These are phyloP conservation scores for Phrynocephalus vlangalii DNA, from an alignment of 2,797 vertebrate species.

Conservation along the genomic window DNA sequence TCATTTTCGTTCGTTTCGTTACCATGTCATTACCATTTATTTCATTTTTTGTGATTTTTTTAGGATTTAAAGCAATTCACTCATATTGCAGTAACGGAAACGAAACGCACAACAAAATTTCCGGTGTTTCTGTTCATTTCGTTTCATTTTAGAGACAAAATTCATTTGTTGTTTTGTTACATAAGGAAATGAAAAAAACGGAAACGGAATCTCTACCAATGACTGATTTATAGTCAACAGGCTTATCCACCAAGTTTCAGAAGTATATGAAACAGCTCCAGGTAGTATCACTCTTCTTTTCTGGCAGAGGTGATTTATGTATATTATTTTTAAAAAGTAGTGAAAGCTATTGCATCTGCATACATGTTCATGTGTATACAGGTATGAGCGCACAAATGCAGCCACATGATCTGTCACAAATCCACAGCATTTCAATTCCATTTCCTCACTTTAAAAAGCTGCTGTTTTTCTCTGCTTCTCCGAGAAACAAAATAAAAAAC, in stretches of 20 bases:
- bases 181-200: too few relatives aligned
- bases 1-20: too few relatives aligned
- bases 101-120: too few relatives aligned
- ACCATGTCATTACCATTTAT: too few relatives aligned
- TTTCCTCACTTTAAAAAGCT: not conserved
- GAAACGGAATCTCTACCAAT: not conserved
- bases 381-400: not conserved
- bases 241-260: not conserved
- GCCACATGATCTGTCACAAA: not conserved
- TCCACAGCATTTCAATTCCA: not conserved
- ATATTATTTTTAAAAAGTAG: not conserved
- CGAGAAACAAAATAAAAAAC: not conserved
- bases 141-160: too few relatives aligned
- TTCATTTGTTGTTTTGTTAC: too few relatives aligned
- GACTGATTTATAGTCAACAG: not conserved
- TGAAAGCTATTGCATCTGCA: not conserved
- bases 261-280: not conserved
- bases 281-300: not conserved
- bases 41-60: too few relatives aligned
- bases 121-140: too few relatives aligned
- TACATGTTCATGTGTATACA: not conserved
- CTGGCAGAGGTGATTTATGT: not conserved
- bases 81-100: too few relatives aligned
- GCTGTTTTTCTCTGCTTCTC: not conserved
- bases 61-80: too few relatives aligned